Evolutionary conservation across 2,113 vertebrate species (phyloP).

Genomic region (Cavia porcellus): DNA sequence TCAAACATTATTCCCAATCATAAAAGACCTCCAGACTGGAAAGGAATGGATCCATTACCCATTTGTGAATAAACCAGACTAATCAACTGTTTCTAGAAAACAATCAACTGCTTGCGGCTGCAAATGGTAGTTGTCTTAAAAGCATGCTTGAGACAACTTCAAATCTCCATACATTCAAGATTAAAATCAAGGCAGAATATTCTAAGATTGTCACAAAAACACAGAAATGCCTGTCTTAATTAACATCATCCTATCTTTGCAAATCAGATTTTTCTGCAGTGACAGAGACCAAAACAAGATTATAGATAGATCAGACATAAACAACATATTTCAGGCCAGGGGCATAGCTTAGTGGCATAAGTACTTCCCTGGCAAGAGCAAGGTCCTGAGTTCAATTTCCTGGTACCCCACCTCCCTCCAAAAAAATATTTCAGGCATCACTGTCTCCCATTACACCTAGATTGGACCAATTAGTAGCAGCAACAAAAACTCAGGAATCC

Average conservation of each 20-base stretch:
- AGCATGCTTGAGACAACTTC: background rate
- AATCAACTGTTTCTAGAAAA: background rate
- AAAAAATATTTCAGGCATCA: background rate
- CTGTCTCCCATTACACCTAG: background rate
- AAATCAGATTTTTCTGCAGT: no score
- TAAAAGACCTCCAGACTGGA: background rate
- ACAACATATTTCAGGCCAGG: no score
- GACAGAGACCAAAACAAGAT: no score
- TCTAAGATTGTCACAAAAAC: background rate
- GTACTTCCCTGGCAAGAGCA: no score
- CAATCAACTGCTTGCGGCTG: background rate
- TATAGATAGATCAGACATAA: no score
- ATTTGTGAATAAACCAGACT: background rate
- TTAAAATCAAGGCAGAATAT: background rate
- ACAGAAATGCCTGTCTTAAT: background rate
- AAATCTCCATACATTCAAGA: background rate
- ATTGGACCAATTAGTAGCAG: background rate
- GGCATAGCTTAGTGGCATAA: no score
- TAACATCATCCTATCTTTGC: no score
- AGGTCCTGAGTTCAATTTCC: no score
- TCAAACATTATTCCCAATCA: background rate
- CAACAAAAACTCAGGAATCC: background rate
- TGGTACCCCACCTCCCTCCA: no score
- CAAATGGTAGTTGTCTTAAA: background rate
- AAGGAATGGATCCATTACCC: background rate